Base-by-base conservation (phyloP, 2,113 vertebrate species). In the Gadus macrocephalus region DNA sequence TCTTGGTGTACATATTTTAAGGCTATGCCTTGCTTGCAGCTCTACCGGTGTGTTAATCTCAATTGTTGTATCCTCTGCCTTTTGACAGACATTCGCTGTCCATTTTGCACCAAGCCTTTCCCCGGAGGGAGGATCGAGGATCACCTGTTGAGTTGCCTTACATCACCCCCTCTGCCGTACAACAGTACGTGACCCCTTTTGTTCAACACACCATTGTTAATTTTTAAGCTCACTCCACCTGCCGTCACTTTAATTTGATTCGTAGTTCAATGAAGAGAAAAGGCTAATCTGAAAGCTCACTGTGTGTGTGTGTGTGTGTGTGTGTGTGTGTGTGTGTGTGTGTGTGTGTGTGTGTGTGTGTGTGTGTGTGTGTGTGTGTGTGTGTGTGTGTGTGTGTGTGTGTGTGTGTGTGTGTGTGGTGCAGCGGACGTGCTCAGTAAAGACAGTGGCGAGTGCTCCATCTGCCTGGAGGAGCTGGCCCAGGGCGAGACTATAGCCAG, bases 381-480 rank as follows among this genome's bases (percentile, higher is more conserved):
- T 28, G 22, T 68, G 56, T 77, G 59, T 74, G 58, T 76, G 71
- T 77, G 27, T 64, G n/a, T 49, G 16, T 69, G 42, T 68, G 19
- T 25, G 62, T 64, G 56, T 70, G 25, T 70, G 56, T 71, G 68
- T n/a, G n/a, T n/a, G n/a, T n/a, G n/a, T n/a, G n/a, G 62, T 68
- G n/a, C 79, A 93, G 92, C 91, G 78, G 92, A 93, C 66, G 87
- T 90, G 76, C 88, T 93, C 49, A 83, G 84, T 83, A 93, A 91
- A 87, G 91, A 93, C 84, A 91, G 88, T n/a, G 92, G 92, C 0
- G 92, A 93, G 77, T 93, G 92, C 42, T 91, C 90, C 35, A 92
- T 93, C 71, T 93, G 92, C 78, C 80, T 93, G 78, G 92, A 93
- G 78, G 91, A 92, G 53, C 81, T 93, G 71, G 67, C 89, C 2